Evolutionary conservation across 2,797 vertebrate species (phyloP).

Genomic region (Acipenser transmontanus): DNA sequence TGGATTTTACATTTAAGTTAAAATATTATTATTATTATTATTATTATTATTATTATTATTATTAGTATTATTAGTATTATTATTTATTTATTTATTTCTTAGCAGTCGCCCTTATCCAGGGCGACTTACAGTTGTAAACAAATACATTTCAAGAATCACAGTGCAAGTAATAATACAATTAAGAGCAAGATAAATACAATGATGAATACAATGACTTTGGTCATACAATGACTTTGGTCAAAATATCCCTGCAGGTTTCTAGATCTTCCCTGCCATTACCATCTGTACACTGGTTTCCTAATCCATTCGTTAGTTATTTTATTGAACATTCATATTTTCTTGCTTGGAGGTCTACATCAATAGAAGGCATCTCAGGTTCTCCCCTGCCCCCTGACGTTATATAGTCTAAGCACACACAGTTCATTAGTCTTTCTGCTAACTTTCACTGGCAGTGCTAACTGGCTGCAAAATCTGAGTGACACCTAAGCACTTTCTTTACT

Average conservation of each 20-base stretch:
- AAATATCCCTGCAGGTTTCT: slow-evolving; percentile 3
- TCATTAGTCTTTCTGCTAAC: neutral
- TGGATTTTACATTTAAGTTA: too few relatives aligned
- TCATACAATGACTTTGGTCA: neutral
- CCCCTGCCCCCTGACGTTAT: neutral
- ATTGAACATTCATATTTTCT: neutral
- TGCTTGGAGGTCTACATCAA: neutral
- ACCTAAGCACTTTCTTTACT: slow-evolving; percentile 48
- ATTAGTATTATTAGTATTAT: too few relatives aligned
- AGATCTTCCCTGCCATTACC: neutral
- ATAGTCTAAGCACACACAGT: neutral
- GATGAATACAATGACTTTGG: too few relatives aligned
- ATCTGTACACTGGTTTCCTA: neutral
- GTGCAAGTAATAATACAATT: too few relatives aligned
- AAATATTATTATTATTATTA: too few relatives aligned
- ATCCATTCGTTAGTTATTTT: neutral
- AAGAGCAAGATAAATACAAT: too few relatives aligned
- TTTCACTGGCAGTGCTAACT: neutral
- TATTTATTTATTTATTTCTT: too few relatives aligned
- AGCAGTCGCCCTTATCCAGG: too few relatives aligned
- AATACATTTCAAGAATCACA: too few relatives aligned
- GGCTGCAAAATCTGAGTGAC: neutral
- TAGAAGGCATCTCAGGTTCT: neutral
- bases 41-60: too few relatives aligned
- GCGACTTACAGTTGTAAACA: too few relatives aligned